phyloP scores from a whole-genome alignment of 1,140 invertebrate species.

The Ceratitis capitata region DNA sequence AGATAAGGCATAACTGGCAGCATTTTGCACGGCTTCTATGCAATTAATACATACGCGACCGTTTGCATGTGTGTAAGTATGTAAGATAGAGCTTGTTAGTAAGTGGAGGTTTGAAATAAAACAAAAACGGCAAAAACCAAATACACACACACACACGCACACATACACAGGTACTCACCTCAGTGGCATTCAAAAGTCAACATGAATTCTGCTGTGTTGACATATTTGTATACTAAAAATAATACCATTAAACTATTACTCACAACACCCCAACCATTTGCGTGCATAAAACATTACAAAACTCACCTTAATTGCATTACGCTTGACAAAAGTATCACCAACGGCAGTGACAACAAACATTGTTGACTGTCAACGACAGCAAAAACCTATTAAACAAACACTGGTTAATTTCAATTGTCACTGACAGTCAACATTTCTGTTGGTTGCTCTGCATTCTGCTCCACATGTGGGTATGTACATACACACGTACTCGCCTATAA shows the following conservation, averaged over 20 bases:
- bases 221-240: not conserved
- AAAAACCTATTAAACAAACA: slow-evolving; percentile 25
- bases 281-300: not conserved
- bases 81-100: not conserved
- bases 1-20: not conserved
- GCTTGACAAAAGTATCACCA: not conserved
- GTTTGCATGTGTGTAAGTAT: too few relatives aligned
- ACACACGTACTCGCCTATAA: too few relatives aligned
- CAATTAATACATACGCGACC: too few relatives aligned
- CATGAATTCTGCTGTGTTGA: not conserved
- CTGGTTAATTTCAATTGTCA: slow-evolving; percentile 20
- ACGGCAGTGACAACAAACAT: not conserved
- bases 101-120: not conserved
- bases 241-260: slow-evolving; percentile 4
- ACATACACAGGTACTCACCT: too few relatives aligned
- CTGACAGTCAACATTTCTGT: not conserved
- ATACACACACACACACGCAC: not conserved
- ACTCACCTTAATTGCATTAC: slow-evolving; percentile 27
- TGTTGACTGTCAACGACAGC: slow-evolving; percentile 11
- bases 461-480: too few relatives aligned
- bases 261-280: not conserved
- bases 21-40: not conserved
- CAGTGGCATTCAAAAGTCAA: not conserved
- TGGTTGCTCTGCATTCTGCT: not conserved
- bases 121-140: not conserved